phyloP scores from a whole-genome alignment of 2,797 vertebrate genomes.

The Xenentodon cancila region DNA sequence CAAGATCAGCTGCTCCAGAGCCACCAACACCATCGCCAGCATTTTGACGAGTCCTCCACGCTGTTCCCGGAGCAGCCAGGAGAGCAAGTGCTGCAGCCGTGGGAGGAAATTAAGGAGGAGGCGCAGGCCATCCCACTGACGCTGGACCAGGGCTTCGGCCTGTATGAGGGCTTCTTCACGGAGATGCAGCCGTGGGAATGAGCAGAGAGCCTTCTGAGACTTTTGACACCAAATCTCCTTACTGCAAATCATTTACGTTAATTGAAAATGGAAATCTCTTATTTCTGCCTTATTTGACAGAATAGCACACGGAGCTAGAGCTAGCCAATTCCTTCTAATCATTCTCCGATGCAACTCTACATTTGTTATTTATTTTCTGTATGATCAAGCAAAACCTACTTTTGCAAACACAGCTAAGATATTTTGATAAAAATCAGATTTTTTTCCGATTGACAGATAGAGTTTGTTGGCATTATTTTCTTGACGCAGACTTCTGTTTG shows the following conservation, averaged over 20 bases:
- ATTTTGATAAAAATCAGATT: not conserved
- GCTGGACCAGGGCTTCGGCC: conserved; percentile 81
- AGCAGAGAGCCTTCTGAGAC: conserved; percentile 81
- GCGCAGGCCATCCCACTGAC: conserved; percentile 76
- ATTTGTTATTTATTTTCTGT: conserved; percentile 21
- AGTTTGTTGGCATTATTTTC: too few species aligned
- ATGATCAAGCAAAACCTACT: too few species aligned
- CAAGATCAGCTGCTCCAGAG: conserved; percentile 60
- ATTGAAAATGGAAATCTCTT: conserved; percentile 2
- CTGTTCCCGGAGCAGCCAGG: conserved; percentile 80
- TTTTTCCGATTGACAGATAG: not conserved
- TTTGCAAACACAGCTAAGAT: too few species aligned
- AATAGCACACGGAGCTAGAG: conserved; percentile 6
- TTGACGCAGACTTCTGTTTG: too few species aligned
- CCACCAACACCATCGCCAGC: conserved; percentile 72
- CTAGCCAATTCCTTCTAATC: conserved; percentile 11
- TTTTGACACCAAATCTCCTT: conserved; percentile 23
- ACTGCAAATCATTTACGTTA: too few species aligned
- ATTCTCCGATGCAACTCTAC: conserved; percentile 11
- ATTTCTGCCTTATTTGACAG: conserved; percentile 10
- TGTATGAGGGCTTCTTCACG: conserved; percentile 84
- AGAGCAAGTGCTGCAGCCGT: conserved; percentile 76
- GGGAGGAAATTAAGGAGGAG: conserved; percentile 88
- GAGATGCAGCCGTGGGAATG: conserved; percentile 87
- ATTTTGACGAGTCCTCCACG: conserved; percentile 75